phyloP scores from a whole-genome alignment of 2,113 vertebrate species.

The Suncus etruscus region DNA sequence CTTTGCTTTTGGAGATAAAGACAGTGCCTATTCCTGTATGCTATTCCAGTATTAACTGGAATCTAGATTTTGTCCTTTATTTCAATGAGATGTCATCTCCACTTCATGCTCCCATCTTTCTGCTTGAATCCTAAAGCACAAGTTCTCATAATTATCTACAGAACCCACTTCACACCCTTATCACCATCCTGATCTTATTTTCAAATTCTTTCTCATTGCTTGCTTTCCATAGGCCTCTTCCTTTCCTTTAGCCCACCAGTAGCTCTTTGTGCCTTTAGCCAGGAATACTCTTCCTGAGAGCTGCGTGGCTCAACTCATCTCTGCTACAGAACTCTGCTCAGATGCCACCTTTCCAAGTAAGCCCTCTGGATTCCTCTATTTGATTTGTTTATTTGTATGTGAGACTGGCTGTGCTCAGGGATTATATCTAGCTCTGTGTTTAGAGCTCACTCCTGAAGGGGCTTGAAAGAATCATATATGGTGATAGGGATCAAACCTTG shows the following conservation, averaged over 20 bases:
- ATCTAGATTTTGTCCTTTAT: slow-evolving; percentile 19
- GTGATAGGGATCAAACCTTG: too few relatives aligned
- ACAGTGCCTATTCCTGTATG: background rate
- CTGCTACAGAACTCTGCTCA: background rate
- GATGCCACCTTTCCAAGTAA: slow-evolving; percentile 1
- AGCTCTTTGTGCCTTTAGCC: background rate
- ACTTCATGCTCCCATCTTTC: background rate
- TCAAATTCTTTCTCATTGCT: background rate
- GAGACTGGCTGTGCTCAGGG: too few relatives aligned
- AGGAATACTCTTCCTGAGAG: background rate
- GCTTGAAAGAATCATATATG: too few relatives aligned
- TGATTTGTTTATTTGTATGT: background rate
- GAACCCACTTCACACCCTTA: fast-evolving
- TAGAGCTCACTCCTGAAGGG: too few relatives aligned
- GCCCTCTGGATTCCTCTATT: background rate
- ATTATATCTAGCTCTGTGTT: too few relatives aligned
- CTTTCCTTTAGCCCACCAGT: background rate
- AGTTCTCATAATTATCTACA: background rate
- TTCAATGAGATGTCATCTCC: background rate
- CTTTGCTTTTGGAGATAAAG: background rate
- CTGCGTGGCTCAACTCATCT: background rate
- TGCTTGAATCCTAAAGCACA: background rate
- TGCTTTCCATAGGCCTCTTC: background rate
- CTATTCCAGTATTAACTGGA: background rate
- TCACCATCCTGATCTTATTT: background rate